Percentiles rank a stretch among this genome's conserved stretches.
phyloP scores from a whole-genome alignment of 92 coral and sea anemone genomes.

The Zoanthus solanderi region DNA sequence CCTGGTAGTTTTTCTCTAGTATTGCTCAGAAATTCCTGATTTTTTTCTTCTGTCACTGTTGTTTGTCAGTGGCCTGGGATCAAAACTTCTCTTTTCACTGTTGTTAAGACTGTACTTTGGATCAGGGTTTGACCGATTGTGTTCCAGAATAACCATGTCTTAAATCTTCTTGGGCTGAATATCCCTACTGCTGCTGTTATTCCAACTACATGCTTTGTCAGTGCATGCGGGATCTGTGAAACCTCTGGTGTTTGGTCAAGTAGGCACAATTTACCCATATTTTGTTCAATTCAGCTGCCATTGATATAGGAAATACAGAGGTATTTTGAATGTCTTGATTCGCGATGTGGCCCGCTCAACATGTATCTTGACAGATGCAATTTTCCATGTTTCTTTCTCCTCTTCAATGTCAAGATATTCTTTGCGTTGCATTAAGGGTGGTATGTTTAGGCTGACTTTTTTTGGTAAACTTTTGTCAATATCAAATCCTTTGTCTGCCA shows the following conservation, averaged over 20 bases:
- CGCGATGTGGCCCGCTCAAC: conserved; percentile 49
- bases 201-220: conserved; percentile 40
- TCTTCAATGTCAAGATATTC: neutral
- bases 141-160: conserved; percentile 49
- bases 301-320: neutral
- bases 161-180: conserved; percentile 43
- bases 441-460: neutral
- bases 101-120: conserved; percentile 25
- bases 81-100: conserved; percentile 26
- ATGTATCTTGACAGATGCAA: conserved; percentile 41
- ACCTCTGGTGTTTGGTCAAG: conserved; percentile 22
- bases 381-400: conserved; percentile 24
- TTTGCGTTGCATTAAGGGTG: too few species aligned
- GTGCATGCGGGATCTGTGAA: conserved; percentile 43
- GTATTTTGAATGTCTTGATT: conserved; percentile 42
- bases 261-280: conserved; percentile 23
- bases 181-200: conserved; percentile 35
- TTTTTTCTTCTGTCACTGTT: conserved; percentile 32
- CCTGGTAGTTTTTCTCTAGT: conserved; percentile 48
- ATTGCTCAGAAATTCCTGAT: conserved; percentile 31
- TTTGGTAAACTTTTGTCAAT: neutral
- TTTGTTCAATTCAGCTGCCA: conserved; percentile 27
- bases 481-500: too few species aligned
- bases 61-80: conserved; percentile 12
- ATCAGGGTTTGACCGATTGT: conserved; percentile 22